A percentile compares a stretch with the other conserved stretches of the same genome.
Evolutionary conservation across 2,113 vertebrate genomes (phyloP).

Genomic region (Phyllostomus hastatus): DNA sequence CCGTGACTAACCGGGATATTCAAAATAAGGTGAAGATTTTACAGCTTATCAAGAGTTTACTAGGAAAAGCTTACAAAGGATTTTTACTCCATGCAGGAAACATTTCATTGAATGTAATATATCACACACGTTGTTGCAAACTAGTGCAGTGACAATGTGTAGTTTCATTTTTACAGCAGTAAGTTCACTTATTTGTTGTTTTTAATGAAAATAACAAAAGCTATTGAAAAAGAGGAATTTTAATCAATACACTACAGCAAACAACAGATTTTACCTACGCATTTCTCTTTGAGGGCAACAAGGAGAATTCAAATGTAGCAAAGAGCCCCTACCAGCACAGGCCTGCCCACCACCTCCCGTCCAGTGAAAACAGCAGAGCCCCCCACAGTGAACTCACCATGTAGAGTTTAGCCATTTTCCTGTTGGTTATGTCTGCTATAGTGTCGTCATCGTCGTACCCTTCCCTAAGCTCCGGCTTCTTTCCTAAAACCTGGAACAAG

Average conservation of each 20-base stretch:
- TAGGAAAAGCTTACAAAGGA: not conserved
- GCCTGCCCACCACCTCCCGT: too few species aligned
- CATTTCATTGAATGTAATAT: not conserved
- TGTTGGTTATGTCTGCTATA: conserved; percentile 88
- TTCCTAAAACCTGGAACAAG: conserved; percentile 86
- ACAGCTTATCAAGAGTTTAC: not conserved
- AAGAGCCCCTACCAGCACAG: not conserved
- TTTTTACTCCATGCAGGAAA: not conserved
- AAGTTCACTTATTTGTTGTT: not conserved
- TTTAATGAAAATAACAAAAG: not conserved
- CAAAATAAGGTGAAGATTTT: not conserved
- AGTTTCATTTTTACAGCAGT: not conserved
- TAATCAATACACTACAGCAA: not conserved
- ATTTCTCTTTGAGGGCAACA: not conserved
- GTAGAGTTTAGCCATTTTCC: conserved; percentile 91
- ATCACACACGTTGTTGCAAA: not conserved
- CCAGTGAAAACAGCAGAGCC: not conserved
- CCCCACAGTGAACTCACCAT: conserved; percentile 80
- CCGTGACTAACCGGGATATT: not conserved
- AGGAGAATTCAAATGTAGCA: not conserved
- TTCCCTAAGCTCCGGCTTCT: conserved; percentile 82
- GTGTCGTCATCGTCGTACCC: conserved; percentile 84
- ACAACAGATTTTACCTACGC: not conserved
- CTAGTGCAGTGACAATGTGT: not conserved
- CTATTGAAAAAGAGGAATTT: not conserved